Conservation (phyloP, 2,113 vertebrate genomes). For the Ia io region DNA sequence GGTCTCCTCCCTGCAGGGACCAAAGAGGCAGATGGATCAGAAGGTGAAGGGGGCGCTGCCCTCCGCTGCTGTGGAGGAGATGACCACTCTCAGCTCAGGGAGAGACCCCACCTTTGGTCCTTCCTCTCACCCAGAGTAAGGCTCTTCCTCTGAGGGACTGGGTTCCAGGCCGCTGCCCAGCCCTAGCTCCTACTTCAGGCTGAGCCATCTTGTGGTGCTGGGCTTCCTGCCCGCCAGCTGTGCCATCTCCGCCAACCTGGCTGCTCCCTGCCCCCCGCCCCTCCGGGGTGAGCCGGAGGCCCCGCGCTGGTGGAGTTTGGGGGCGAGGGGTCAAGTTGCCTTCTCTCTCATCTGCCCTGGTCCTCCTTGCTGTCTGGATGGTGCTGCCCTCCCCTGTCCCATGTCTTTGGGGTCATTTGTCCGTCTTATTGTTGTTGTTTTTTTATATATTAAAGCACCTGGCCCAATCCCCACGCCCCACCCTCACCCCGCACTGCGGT, state of each 20-base stretch:
- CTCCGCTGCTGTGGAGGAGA: constrained; percentile 41
- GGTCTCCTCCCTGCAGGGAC: constrained; percentile 6
- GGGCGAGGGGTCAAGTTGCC: constrained; percentile 58
- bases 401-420: constrained; percentile 52
- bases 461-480: constrained; percentile 12
- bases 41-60: background rate
- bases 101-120: constrained; percentile 50
- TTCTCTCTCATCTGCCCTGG: constrained; percentile 62
- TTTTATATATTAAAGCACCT: constrained; percentile 57
- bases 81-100: constrained; percentile 69
- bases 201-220: constrained; percentile 72
- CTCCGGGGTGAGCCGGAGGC: background rate
- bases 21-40: constrained; percentile 23
- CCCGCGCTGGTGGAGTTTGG: background rate
- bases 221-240: constrained; percentile 59
- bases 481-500: constrained; percentile 28
- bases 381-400: constrained; percentile 69
- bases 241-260: constrained; percentile 63
- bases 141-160: constrained; percentile 51
- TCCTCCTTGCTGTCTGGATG: constrained; percentile 70
- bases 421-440: constrained; percentile 45
- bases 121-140: constrained; percentile 37
- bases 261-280: constrained; percentile 5
- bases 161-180: background rate
- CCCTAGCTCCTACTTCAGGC: constrained; percentile 19